Evolutionary conservation across 2,113 vertebrate species (phyloP).

Genomic region (Zapus hudsonius): DNA sequence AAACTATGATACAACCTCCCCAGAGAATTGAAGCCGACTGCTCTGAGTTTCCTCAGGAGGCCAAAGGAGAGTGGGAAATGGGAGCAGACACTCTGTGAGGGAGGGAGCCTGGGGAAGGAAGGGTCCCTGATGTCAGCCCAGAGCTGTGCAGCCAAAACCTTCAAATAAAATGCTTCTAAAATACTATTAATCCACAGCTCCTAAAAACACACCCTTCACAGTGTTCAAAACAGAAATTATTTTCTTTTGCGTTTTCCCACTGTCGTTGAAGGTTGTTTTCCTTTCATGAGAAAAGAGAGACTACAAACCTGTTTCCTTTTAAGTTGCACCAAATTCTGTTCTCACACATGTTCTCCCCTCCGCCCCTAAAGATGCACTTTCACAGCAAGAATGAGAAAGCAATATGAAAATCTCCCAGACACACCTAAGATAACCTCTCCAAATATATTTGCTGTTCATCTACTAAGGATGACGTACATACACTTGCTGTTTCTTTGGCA

Average conservation of each 20-base stretch:
- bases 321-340: not conserved
- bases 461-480: not conserved
- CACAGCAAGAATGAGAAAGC: not conserved
- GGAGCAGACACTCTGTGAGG: not conserved
- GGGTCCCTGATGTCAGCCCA: not conserved
- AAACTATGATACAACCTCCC: conserved; percentile 49
- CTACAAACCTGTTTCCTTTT: not conserved
- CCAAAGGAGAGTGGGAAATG: not conserved
- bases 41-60: not conserved
- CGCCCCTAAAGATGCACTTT: not conserved
- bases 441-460: not conserved
- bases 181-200: not conserved
- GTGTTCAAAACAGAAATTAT: conserved; percentile 8
- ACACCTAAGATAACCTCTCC: not conserved
- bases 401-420: not conserved
- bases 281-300: conserved; percentile 37
- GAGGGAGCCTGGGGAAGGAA: not conserved
- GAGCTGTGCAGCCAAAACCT: not conserved
- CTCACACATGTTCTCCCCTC: not conserved
- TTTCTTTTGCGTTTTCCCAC: not conserved
- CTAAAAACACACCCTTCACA: not conserved
- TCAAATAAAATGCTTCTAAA: conserved; percentile 5
- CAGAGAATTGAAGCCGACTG: conserved; percentile 23
- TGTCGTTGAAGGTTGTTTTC: not conserved
- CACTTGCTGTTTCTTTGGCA: not conserved